These are phyloP conservation scores for Equus przewalskii DNA, from an alignment of 2,113 vertebrate genomes.

Conservation along the genomic window DNA sequence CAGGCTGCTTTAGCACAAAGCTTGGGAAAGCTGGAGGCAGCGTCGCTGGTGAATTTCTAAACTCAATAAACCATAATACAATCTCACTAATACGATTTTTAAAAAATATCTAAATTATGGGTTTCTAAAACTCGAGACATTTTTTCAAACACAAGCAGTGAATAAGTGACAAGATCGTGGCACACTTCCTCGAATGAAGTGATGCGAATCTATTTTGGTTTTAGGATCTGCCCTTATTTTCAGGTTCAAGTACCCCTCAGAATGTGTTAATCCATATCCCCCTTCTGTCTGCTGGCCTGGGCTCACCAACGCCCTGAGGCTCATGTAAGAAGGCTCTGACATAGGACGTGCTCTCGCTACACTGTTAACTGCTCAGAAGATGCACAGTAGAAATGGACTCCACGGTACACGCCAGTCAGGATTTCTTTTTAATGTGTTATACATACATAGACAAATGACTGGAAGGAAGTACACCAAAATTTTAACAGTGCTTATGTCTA, in stretches of 20 bases:
- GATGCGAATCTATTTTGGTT: neutral
- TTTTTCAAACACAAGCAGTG: conserved; percentile 8
- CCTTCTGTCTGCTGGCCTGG: neutral
- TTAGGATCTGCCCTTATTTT: conserved; percentile 21
- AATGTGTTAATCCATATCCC: neutral
- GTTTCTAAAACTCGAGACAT: conserved; percentile 21
- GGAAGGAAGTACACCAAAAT: neutral
- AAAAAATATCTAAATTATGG: neutral
- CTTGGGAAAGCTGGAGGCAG: conserved; percentile 43
- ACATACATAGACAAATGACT: neutral
- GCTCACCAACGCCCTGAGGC: neutral
- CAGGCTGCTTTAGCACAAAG: conserved; percentile 40
- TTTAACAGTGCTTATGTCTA: neutral
- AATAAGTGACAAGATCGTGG: neutral
- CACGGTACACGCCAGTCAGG: neutral
- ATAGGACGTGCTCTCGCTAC: neutral
- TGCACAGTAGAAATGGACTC: neutral
- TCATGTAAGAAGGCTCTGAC: neutral
- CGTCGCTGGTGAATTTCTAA: conserved; percentile 54
- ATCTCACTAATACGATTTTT: conserved; percentile 6
- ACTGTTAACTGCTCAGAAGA: neutral
- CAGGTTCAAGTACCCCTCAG: neutral
- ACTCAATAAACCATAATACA: conserved; percentile 51
- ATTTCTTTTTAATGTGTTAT: neutral
- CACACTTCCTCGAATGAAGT: neutral